Evolutionary conservation across 2,113 vertebrate species (phyloP), one percentile per base, ranked within the genome.

Genomic region (Fulica atra): DNA sequence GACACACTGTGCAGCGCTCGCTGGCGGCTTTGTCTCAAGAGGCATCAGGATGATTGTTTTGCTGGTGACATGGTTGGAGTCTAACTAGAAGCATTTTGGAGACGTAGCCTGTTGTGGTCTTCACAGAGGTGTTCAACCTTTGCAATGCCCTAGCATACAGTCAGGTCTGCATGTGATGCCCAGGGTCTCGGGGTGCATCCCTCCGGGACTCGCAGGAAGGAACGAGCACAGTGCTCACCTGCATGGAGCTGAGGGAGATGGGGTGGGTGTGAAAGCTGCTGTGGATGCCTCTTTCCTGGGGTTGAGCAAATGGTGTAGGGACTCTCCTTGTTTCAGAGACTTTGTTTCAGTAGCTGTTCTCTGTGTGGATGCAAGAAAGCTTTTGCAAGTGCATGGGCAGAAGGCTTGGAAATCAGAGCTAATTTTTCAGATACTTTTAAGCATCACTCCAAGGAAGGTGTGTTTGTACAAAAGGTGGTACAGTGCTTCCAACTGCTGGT

Each of bases 101-200:
- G 50, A 11, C 1, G 6, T 4, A 36, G 21, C 33, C 50, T 1
- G 0, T 1, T 44, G 24, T 1, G 15, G 11, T 66, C 33, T 1
- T 42, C 77, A 60, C 60, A 61, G 46, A 40, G 65, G 11, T 26
- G 38, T 69, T 61, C 15, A 20, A 16, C 28, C 3, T 1, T 4
- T n/a, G 12, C 23, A 21, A 44, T 2, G 1, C 18, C 69, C 56
- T 0, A 0, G n/a, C 24, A 20, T 17, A 1, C 20, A 7, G 59
- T 51, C 59, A 66, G 56, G 10, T 44, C 28, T 3, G 5, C 24
- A 29, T 1, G 0, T 4, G 48, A 4, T 33, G 51, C 2, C 11
- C 0, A 0, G 57, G 31, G 26, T 77, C 73, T 72, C 1, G 11
- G 54, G 33, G 56, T 6, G 24, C 51, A 5, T 48, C 68, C 11